These are phyloP conservation scores for Andrena trimmerana DNA, from an alignment of 2,888 invertebrate genomes.

Conservation along the genomic window DNA sequence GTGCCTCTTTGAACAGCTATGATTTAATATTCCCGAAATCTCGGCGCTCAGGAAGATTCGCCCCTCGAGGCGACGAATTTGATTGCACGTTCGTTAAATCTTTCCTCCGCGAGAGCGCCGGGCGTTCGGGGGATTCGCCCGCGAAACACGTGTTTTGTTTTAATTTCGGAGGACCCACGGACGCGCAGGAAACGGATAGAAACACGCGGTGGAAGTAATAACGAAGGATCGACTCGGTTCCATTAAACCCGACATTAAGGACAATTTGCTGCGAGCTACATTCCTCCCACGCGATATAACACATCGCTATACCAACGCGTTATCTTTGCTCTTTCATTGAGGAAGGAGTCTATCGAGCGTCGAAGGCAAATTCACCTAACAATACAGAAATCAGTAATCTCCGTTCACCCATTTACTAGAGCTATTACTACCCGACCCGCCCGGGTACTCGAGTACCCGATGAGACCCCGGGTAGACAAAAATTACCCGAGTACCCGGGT, in stretches of 20 bases:
- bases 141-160: slow-evolving; percentile 6
- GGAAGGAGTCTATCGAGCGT: too few species aligned
- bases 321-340: too few species aligned
- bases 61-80: slow-evolving; percentile 44
- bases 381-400: too few species aligned
- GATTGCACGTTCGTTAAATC: slow-evolving; percentile 46
- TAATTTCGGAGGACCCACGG: slow-evolving; percentile 11
- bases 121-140: not conserved
- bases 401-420: too few species aligned
- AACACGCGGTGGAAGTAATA: not conserved
- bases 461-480: too few species aligned
- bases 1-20: slow-evolving; percentile 53
- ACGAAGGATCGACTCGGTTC: not conserved
- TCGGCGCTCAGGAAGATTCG: slow-evolving; percentile 60
- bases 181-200: not conserved
- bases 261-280: not conserved
- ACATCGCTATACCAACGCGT: too few species aligned
- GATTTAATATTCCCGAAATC: slow-evolving; percentile 66
- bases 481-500: too few species aligned
- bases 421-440: too few species aligned
- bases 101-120: slow-evolving; percentile 10
- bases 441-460: too few species aligned
- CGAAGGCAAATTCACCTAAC: too few species aligned
- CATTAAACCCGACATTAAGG: not conserved
- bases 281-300: not conserved